Evolutionary conservation across 2,888 invertebrate genomes (phyloP).

Genomic region (Yponomeuta evonymella): DNA sequence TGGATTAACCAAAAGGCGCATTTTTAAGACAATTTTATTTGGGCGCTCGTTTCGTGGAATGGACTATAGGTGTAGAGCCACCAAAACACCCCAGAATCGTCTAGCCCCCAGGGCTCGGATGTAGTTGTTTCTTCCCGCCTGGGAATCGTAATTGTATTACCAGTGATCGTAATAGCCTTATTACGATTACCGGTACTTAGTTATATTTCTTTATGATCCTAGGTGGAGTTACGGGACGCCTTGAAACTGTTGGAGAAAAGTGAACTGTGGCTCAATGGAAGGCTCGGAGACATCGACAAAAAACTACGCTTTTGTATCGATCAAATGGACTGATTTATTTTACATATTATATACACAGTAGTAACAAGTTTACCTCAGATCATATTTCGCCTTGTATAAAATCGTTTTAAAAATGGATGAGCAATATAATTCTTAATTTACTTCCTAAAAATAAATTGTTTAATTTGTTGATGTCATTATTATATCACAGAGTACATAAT

Average conservation of each 20-base stretch:
- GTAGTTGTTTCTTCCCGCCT: too few relatives aligned
- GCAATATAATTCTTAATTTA: slow-evolving; percentile 8
- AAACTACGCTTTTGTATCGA: slow-evolving; percentile 54
- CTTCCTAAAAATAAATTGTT: slow-evolving; percentile 23
- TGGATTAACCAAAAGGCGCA: too few relatives aligned
- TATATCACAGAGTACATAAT: slow-evolving; percentile 37
- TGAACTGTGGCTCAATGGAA: slow-evolving; percentile 47
- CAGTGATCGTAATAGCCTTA: too few relatives aligned
- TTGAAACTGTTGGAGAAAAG: slow-evolving; percentile 45
- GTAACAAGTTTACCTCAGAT: slow-evolving; percentile 12
- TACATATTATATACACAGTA: slow-evolving; percentile 3
- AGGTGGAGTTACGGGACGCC: slow-evolving; percentile 43
- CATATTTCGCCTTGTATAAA: slow-evolving; percentile 9
- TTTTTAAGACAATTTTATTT: too few relatives aligned
- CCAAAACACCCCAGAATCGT: too few relatives aligned
- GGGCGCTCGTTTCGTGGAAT: too few relatives aligned
- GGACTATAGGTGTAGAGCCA: too few relatives aligned
- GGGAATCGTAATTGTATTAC: too few relatives aligned
- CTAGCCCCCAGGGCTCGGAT: too few relatives aligned
- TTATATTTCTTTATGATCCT: slow-evolving; percentile 17
- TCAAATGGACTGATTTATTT: slow-evolving; percentile 37
- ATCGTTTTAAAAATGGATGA: slow-evolving; percentile 6
- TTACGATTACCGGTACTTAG: too few relatives aligned
- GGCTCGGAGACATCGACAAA: slow-evolving; percentile 51
- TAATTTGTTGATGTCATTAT: slow-evolving; percentile 32